Base-by-base conservation (phyloP, 30 jellyfish, hydroid and myxozoan species). In the Aurelia aurita complex sp. Pacific region DNA sequence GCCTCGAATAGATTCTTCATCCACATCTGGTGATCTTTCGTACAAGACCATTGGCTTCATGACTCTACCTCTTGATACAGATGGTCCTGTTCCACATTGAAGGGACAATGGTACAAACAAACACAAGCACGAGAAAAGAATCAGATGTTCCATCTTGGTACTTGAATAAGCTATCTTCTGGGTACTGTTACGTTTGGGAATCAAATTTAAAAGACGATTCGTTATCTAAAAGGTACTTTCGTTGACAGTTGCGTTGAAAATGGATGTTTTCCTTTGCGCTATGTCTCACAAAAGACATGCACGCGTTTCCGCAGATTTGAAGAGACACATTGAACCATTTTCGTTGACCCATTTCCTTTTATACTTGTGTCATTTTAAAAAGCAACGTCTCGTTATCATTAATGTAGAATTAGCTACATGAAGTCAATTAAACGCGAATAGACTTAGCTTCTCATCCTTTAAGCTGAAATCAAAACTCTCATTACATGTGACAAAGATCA, bases 1-100 rank as follows among this genome's bases (percentile, higher is more conserved):
- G 64, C 92, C 92, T 32, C 85, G 73, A 13, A 83, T 83, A 2
- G 92, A 83, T 59, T 69, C 92, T 72, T 83, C 92, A 18, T 83
- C 92, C 10, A 72, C 92, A 50, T 83, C 85, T 17, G 92, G 92
- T 16, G 71, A 82, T 16, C 92, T 42, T 33, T 83, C 86, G 85
- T 70, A 59, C 70, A 83, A 64, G 9, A 71, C 85, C 92, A 83
- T 83, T 11, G 92, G 92, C 80, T 72, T 83, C 75, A 64, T n/a
- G 1, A 66, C 67, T 71, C 65, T 79, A 4, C 71, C 11, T 10
- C 89, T 64, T 32, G 89, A 79, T 52, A 67, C 53, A 1, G 89
- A 64, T 61, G 89, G 80, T 4, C 89, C 89, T 11, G 89, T 70
- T 29, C 89, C 89, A 64, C 89, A 79, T 50, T 79, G 70, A 15